Evolutionary conservation across 2,113 vertebrate genomes (phyloP), one percentile per base, ranked within the genome.

Genomic region (Anthoscopus minutus): DNA sequence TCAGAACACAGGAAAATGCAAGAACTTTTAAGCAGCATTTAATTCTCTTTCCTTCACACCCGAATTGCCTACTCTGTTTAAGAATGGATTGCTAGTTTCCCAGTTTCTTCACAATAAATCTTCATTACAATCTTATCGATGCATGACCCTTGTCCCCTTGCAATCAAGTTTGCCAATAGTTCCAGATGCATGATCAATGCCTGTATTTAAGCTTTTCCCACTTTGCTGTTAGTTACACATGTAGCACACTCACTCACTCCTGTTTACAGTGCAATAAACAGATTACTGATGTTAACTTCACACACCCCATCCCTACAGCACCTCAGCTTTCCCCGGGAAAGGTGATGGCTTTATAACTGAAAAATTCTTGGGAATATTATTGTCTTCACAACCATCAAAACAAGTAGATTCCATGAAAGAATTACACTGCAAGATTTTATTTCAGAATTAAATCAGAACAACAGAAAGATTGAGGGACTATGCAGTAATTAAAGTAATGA

Each of bases 101-200:
- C 48, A 79, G 47, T 85, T 85, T 81, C 91, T 79, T 44, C 84
- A 23, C 45, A 47, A 61, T 93, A 91, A 71, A 67, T 93, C 87
- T 81, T 94, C 86, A 82, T 88, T 94, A 86, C 53, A 60, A 88
- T 30, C 40, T 57, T 61, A 92, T 94, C 89, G 1, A 97, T 74
- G 38, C 37, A 20, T 3, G 7, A 82, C 61, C 65, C 47, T 69
- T 53, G 22, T 62, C 30, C 54, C 35, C 60, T 70, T 81, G 69
- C 86, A 91, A 70, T 93, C 79, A 92, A 13, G 69, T 91, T 58
- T 42, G 61, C 64, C 82, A 73, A 40, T 74, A 90, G 27, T 19
- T 86, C 35, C 77, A 80, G 61, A 11, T 78, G 31, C 14, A 19
- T 30, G 79, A 93, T 88, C 87, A 56, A 91, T 91, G 50, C 44